Conservation (phyloP, 1,140 invertebrate species). For the Ostrea denselamellosa region DNA sequence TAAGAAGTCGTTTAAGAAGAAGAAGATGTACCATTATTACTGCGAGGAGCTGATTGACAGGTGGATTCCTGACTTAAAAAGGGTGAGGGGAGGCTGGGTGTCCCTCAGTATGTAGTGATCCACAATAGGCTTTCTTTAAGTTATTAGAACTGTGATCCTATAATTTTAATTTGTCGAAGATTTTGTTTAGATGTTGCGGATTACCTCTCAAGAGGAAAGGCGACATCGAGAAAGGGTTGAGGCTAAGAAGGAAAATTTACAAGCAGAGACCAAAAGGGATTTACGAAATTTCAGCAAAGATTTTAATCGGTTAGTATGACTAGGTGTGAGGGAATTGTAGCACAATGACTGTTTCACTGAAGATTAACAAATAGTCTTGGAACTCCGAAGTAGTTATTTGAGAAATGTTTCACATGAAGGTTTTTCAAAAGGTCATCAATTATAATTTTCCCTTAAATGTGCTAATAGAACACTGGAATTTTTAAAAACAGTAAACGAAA, state of each 20-base stretch:
- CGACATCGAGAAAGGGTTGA: background rate
- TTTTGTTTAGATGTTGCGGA: background rate
- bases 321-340: background rate
- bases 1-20: conserved; percentile 9
- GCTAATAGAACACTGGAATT: too few relatives aligned
- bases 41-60: conserved; percentile 15
- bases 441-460: too few relatives aligned
- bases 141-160: too few relatives aligned
- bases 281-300: conserved; percentile 16
- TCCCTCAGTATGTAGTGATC: background rate
- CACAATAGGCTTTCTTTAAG: background rate
- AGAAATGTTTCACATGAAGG: too few relatives aligned
- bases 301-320: background rate
- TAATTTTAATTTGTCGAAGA: too few relatives aligned
- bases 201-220: background rate
- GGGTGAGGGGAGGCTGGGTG: background rate
- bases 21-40: background rate
- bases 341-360: too few relatives aligned
- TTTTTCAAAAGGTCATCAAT: too few relatives aligned
- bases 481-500: too few relatives aligned
- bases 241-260: background rate
- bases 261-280: background rate
- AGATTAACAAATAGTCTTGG: too few relatives aligned
- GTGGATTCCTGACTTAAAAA: conserved; percentile 23
- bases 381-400: too few relatives aligned